Evolutionary conservation across 2,797 vertebrate species (phyloP), one percentile per base, ranked within the genome.

Genomic region (Orestias chungarensis): DNA sequence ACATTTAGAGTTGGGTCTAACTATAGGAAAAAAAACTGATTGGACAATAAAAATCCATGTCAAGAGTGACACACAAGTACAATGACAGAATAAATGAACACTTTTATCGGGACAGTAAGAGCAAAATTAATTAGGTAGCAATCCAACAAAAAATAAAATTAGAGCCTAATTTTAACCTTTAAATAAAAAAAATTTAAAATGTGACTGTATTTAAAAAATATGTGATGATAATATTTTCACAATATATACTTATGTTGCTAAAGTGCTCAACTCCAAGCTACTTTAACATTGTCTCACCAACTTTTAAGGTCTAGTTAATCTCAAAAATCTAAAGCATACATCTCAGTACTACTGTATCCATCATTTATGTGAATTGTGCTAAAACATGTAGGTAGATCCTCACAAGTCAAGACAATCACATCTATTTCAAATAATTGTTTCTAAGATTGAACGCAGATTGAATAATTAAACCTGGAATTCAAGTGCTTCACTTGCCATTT

Each of bases 1-100:
- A 78, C 75, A 83, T 81, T 87, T 88, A 86, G 86, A 87, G 84
- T 83, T 83, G 74, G 67, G 70, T 80, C 76, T 81, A 67, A 66
- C 83, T 72, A 72, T 62, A 59, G 49, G 76, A 54, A 70, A 71
- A 74, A 86, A 84, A 87, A 87, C n/a, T 65, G 75, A 79, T 15
- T 74, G 57, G 65, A 66, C 62, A 77, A 76, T 68, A 80, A 78
- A 66, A 55, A 78, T 74, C 67, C 64, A 42, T 76, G 78, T 49
- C 18, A 52, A 69, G 66, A 80, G 79, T 70, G 43, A 74, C 52
- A 84, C 64, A 65, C 8, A 27, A 31, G 42, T 10, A 18, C 18
- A 18, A 44, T 74, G 47, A 73, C 44, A 74, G 71, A 62, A 27
- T 66, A 17, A 6, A 76, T 71, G 9, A 74, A 85, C 68, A 64